A percentile compares a stretch with the other conserved stretches of the same genome.
Conservation (phyloP, 2,888 invertebrate species). For the Autographa pulchrina region DNA sequence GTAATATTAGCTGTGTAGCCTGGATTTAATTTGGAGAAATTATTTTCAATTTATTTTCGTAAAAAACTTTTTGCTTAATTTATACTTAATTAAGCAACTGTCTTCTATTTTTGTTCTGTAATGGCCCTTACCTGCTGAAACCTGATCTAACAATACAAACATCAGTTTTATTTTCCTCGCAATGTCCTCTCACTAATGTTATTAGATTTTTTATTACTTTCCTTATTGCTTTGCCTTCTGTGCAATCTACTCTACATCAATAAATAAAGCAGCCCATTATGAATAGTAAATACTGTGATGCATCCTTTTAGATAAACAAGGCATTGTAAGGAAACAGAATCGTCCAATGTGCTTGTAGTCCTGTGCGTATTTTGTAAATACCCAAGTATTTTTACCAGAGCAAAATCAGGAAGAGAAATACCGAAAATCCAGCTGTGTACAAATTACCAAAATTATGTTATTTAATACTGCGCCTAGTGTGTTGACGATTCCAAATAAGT, state of each 20-base stretch:
- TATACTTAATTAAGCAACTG: too few relatives aligned
- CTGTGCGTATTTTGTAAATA: too few relatives aligned
- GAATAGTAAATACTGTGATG: constrained; percentile 45
- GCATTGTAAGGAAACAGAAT: neutral
- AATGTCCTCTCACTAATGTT: constrained; percentile 11
- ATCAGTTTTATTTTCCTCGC: neutral
- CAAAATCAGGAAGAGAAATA: too few relatives aligned
- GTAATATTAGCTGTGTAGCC: neutral
- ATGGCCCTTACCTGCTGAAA: neutral
- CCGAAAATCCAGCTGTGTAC: too few relatives aligned
- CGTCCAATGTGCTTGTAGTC: too few relatives aligned
- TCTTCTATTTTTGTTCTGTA: too few relatives aligned
- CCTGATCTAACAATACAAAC: neutral
- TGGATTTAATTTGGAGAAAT: neutral
- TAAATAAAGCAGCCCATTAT: constrained; percentile 38
- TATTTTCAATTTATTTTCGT: too few relatives aligned
- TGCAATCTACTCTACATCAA: constrained; percentile 35
- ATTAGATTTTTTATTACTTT: constrained; percentile 40
- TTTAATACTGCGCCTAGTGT: too few relatives aligned
- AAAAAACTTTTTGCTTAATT: too few relatives aligned
- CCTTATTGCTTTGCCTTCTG: constrained; percentile 20
- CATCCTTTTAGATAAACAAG: constrained; percentile 29
- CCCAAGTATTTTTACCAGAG: too few relatives aligned
- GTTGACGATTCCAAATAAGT: neutral
- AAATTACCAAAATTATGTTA: too few relatives aligned